Conservation (phyloP, 37 sponge, comb jelly and placozoan species). For the Cliona cf. orientalis region DNA sequence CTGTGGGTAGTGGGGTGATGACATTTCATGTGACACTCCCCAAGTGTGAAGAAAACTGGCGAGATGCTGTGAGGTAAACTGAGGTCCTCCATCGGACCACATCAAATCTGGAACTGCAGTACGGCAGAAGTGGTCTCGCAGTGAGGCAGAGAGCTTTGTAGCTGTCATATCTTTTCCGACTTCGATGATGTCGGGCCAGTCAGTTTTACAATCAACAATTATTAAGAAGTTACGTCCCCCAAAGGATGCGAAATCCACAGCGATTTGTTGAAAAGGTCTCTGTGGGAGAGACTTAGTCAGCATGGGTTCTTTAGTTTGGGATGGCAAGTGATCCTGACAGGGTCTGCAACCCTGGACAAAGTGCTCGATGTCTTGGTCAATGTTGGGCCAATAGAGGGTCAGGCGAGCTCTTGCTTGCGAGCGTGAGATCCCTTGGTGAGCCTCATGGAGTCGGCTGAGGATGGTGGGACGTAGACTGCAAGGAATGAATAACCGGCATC, state of each 20-base stretch:
- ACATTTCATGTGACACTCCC: no score
- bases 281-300: not conserved
- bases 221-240: no score
- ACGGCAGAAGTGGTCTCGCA: no score
- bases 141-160: no score
- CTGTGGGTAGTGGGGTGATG: no score
- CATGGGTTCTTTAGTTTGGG: slow-evolving; percentile 31
- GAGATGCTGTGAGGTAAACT: no score
- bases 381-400: not conserved
- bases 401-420: slow-evolving; percentile 8
- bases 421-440: slow-evolving; percentile 10
- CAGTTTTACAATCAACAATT: no score
- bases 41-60: no score
- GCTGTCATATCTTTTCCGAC: no score
- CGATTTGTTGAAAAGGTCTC: slow-evolving; percentile 29
- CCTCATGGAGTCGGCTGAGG: slow-evolving; percentile 27
- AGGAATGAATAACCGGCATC: slow-evolving; percentile 40
- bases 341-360: slow-evolving; percentile 5
- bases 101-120: no score
- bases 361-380: slow-evolving; percentile 23
- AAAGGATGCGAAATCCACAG: slow-evolving; percentile 27
- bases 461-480: not conserved
- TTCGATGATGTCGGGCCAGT: no score
- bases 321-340: slow-evolving; percentile 31
- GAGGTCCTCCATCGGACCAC: no score